Percentiles rank a stretch among this genome's conserved stretches.
Evolutionary conservation across 2,797 vertebrate genomes (phyloP).

Genomic region (Fringilla coelebs): DNA sequence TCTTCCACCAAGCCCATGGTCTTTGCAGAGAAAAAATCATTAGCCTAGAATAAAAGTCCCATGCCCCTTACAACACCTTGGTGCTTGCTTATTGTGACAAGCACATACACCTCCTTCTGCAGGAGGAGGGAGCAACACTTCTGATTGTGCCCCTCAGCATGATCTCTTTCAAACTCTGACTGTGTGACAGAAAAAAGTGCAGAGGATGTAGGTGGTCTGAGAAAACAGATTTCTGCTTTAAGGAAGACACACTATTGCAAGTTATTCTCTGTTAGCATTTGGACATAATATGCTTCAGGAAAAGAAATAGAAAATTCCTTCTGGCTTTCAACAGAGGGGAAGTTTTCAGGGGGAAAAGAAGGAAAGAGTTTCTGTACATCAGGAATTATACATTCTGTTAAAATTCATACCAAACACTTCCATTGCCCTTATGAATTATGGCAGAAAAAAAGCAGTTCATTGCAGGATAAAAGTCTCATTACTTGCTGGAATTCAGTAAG

Average conservation of each 20-base stretch:
- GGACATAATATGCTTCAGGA: not conserved
- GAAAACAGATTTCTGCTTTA: not conserved
- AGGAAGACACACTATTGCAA: not conserved
- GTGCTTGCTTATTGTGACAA: not conserved
- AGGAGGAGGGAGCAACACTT: not conserved
- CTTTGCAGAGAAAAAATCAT: not conserved
- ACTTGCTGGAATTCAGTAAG: not conserved
- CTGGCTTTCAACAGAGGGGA: not conserved
- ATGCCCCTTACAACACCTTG: not conserved
- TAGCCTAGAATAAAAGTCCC: not conserved
- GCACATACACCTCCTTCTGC: not conserved
- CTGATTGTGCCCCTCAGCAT: not conserved
- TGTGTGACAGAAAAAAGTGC: not conserved
- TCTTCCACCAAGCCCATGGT: not conserved
- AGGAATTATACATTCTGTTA: not conserved
- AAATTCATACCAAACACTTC: not conserved
- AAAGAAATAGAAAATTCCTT: not conserved
- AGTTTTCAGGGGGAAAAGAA: not conserved
- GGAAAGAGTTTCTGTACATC: not conserved
- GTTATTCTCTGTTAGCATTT: not conserved
- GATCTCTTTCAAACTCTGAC: not conserved
- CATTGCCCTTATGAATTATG: not conserved
- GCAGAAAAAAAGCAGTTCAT: not conserved
- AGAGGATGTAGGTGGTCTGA: not conserved
- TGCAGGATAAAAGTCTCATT: constrained; percentile 11